phyloP scores from a whole-genome alignment of 2,888 invertebrate species.

The Habroteleia sp. region DNA sequence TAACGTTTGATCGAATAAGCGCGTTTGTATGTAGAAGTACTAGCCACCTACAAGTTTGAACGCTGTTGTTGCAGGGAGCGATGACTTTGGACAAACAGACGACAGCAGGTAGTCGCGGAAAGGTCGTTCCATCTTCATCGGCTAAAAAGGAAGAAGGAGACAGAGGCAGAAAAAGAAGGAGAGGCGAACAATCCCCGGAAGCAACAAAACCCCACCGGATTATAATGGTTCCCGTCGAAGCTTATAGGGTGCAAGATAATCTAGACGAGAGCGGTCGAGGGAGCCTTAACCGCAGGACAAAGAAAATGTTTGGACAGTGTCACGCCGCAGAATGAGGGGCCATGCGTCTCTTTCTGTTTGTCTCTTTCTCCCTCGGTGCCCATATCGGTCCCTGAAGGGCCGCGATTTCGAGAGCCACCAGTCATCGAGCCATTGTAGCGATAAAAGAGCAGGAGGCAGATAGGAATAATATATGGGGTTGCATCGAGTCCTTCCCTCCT shows the following conservation, averaged over 20 bases:
- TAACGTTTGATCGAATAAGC: background rate
- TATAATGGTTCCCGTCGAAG: constrained; percentile 73
- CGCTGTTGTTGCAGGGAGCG: constrained; percentile 31
- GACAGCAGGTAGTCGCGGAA: constrained; percentile 64
- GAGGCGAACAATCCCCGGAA: constrained; percentile 69
- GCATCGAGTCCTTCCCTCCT: too few species aligned
- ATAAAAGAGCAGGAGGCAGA: constrained; percentile 71
- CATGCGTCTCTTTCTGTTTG: constrained; percentile 3
- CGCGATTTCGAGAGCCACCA: constrained; percentile 53
- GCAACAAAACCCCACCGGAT: constrained; percentile 76
- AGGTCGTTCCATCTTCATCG: constrained; percentile 68
- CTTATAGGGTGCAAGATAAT: constrained; percentile 73
- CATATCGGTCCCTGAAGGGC: constrained; percentile 70
- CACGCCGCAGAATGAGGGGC: constrained; percentile 75
- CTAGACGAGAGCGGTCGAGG: constrained; percentile 73
- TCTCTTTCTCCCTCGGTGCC: background rate
- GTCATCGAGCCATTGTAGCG: constrained; percentile 67
- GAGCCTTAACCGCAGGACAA: constrained; percentile 80
- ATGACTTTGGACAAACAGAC: constrained; percentile 65
- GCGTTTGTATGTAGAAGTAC: background rate
- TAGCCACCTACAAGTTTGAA: constrained; percentile 30
- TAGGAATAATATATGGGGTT: constrained; percentile 30
- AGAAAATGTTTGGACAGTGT: constrained; percentile 81
- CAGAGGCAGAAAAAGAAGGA: constrained; percentile 57
- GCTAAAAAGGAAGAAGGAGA: constrained; percentile 56